Base-by-base conservation (phyloP, 2,797 vertebrate genomes). In the Enteromius treurensis region DNA sequence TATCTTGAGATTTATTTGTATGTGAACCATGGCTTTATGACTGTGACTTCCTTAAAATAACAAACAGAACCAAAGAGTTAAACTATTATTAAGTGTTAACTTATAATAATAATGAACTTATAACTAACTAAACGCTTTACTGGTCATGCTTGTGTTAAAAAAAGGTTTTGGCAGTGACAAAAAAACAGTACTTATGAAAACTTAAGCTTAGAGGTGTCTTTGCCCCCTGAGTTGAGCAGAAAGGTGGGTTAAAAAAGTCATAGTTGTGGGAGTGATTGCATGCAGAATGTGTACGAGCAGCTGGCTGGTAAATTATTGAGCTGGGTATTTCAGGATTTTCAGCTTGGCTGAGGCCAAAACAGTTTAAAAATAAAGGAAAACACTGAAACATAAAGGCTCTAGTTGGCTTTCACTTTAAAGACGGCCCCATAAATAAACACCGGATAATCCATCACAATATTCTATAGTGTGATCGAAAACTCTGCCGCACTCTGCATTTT, bases 251-350 rank as follows among this genome's bases (percentile, higher is more conserved):
- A 76, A 86, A 90, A 87, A 84, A 81, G 73, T 80, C 73, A 70
- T 65, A 65, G 73, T 69, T 86, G 73, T 83, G 55, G 67, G 86
- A 81, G 74, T 11, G 51, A 79, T 79, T 87, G 82, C 73, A 84
- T 89, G 78, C 82, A 83, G 84, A 84, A 86, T 86, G 75, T 88
- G 82, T 69, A 82, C 45, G 80, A 85, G 71, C 88, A 88, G 82
- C 79, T 86, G 87, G 78, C 19, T 29, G 64, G 68, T 88, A 83
- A 88, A 88, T 89, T 83, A 87, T 84, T 90, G 64, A 89, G 58
- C 42, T 69, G 47, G 64, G 34, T 34, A 82, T 73, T 86, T 86
- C 79, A 87, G 83, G 77, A 89, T 86, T 88, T 88, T 81, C 77
- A 85, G 88, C 84, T 77, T 77, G 64, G 45, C 32, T 83, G 32